A percentile compares a stretch with the other conserved stretches of the same genome.
phyloP scores from a whole-genome alignment of 2,888 invertebrate genomes.

The Eledona agricola region DNA sequence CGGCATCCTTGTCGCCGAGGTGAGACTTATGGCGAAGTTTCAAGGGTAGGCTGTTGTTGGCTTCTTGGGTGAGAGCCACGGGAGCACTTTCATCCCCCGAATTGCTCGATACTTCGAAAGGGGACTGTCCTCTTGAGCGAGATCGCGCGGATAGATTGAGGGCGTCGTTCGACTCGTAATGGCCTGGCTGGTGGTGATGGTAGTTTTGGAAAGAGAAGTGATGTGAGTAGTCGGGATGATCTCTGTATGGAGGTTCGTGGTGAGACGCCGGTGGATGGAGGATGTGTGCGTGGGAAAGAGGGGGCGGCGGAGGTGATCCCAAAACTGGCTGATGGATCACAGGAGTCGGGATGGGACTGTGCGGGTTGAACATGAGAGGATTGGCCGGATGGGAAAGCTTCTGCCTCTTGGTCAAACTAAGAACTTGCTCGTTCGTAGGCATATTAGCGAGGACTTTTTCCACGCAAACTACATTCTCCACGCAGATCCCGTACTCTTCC shows the following conservation, averaged over 20 bases:
- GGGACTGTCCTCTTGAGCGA: conserved; percentile 67
- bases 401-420: conserved; percentile 82
- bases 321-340: conserved; percentile 69
- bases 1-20: conserved; percentile 89
- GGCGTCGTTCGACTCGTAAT: conserved; percentile 68
- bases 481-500: conserved; percentile 91
- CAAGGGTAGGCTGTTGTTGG: conserved; percentile 84
- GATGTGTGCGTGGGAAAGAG: conserved; percentile 63
- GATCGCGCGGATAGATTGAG: conserved; percentile 74
- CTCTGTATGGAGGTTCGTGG: conserved; percentile 65
- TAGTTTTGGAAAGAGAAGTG: conserved; percentile 46
- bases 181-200: conserved; percentile 62
- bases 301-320: conserved; percentile 65
- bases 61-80: conserved; percentile 63
- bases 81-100: conserved; percentile 69
- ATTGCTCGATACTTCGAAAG: conserved; percentile 83
- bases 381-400: conserved; percentile 64
- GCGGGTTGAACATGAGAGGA: conserved; percentile 67
- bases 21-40: conserved; percentile 92
- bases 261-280: conserved; percentile 55
- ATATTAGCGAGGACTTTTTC: conserved; percentile 88
- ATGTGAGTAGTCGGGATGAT: conserved; percentile 62
- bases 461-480: conserved; percentile 85
- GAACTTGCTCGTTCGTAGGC: conserved; percentile 84
- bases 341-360: conserved; percentile 68